Evolutionary conservation across 2,888 invertebrate species (phyloP).

Genomic region (Apotomis capreana): DNA sequence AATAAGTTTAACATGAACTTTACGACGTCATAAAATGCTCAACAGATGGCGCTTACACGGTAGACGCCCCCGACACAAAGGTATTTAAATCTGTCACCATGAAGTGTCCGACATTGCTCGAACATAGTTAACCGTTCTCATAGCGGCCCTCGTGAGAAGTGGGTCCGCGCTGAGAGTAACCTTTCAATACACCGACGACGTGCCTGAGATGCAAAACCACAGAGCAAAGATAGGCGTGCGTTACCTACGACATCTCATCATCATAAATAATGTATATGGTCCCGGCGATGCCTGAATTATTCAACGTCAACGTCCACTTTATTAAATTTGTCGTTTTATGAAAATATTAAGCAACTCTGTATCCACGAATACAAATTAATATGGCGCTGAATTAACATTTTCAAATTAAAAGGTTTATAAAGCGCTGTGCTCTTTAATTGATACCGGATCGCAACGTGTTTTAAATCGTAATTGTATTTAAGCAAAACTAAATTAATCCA

Average conservation of each 20-base stretch:
- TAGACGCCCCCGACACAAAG: neutral
- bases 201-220: constrained; percentile 78
- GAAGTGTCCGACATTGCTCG: constrained; percentile 17
- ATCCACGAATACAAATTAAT: constrained; percentile 63
- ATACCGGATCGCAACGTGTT: constrained; percentile 38
- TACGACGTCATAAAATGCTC: neutral
- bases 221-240: constrained; percentile 71
- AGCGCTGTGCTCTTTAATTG: constrained; percentile 48
- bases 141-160: constrained; percentile 41
- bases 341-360: constrained; percentile 65
- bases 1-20: neutral
- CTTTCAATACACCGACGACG: constrained; percentile 71
- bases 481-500: constrained; percentile 39
- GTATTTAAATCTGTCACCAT: constrained; percentile 15
- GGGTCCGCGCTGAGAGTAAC: constrained; percentile 49
- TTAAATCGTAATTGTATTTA: constrained; percentile 35
- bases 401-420: constrained; percentile 57
- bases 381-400: constrained; percentile 61
- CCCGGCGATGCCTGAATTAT: constrained; percentile 74
- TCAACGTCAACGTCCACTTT: constrained; percentile 78
- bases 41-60: neutral
- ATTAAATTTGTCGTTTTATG: constrained; percentile 80
- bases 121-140: constrained; percentile 21
- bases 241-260: constrained; percentile 77
- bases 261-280: constrained; percentile 80